phyloP scores from a whole-genome alignment of 2,797 vertebrate species.

The Lagocephalus sceleratus region DNA sequence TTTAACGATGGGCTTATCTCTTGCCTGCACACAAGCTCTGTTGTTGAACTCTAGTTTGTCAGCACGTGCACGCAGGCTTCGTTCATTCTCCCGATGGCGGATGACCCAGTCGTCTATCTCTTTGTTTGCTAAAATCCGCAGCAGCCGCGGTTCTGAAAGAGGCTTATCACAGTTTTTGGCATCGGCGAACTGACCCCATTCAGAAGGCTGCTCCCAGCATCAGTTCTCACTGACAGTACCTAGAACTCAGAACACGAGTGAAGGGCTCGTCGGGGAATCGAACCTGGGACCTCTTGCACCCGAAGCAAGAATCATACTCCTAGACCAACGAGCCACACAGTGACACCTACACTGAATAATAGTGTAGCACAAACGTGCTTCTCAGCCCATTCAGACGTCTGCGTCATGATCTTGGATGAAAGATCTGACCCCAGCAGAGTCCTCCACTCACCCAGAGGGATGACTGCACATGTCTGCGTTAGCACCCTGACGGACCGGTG shows the following conservation, averaged over 20 bases:
- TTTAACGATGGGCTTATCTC: constrained; percentile 40
- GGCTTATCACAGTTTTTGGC: constrained; percentile 19
- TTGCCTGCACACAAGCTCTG: constrained; percentile 29
- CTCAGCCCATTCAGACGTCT: background rate
- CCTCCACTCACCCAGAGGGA: constrained; percentile 16
- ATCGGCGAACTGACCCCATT: constrained; percentile 26
- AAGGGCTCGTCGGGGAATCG: too few relatives aligned
- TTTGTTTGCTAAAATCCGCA: constrained; percentile 32
- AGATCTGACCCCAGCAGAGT: constrained; percentile 6
- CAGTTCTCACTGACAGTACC: too few relatives aligned
- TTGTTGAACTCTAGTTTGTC: constrained; percentile 20
- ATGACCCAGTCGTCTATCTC: constrained; percentile 16
- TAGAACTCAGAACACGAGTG: too few relatives aligned
- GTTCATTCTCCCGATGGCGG: constrained; percentile 18
- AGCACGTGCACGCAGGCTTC: background rate
- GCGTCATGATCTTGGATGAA: constrained; percentile 12
- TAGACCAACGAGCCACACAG: too few relatives aligned
- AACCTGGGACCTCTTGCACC: too few relatives aligned
- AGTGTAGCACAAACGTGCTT: background rate
- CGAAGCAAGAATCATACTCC: too few relatives aligned
- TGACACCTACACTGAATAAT: too few relatives aligned
- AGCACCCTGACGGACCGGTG: constrained; percentile 17
- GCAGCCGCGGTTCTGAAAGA: constrained; percentile 9
- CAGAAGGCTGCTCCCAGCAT: constrained; percentile 15
- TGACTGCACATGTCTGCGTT: constrained; percentile 14